These are phyloP conservation scores for Phortica okadai DNA, from an alignment of 2,888 invertebrate genomes.

Conservation along the genomic window DNA sequence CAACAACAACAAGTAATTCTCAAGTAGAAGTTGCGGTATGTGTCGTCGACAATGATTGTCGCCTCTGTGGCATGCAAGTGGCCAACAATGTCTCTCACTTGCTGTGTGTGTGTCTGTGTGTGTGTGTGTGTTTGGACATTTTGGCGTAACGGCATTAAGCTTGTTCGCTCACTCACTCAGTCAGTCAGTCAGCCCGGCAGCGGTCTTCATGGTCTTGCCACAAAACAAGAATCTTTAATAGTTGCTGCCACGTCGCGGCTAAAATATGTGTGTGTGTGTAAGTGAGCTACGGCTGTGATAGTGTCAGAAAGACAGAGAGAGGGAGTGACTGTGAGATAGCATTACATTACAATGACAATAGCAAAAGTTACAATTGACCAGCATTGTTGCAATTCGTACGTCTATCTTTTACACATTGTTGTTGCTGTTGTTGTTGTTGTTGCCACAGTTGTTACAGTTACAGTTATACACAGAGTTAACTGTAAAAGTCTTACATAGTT, in stretches of 20 bases:
- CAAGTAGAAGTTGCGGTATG: background rate
- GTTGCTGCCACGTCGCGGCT: constrained; percentile 52
- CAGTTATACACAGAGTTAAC: background rate
- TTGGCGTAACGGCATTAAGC: constrained; percentile 30
- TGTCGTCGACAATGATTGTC: constrained; percentile 34
- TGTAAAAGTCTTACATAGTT: constrained; percentile 34
- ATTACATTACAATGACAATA: constrained; percentile 30
- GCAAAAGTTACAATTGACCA: constrained; percentile 43
- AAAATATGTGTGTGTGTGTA: background rate
- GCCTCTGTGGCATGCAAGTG: constrained; percentile 3
- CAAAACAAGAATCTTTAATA: constrained; percentile 63
- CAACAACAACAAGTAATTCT: background rate
- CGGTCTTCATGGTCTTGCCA: constrained; percentile 29
- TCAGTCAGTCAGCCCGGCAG: constrained; percentile 22
- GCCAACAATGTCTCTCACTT: background rate
- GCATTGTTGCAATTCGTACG: constrained; percentile 22
- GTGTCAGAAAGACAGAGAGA: no score
- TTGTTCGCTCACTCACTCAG: constrained; percentile 3
- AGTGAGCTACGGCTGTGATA: background rate
- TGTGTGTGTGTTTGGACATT: no score
- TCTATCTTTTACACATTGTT: constrained; percentile 33
- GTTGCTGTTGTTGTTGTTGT: constrained; percentile 29
- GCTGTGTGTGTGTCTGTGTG: constrained; percentile 36
- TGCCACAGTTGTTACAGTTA: constrained; percentile 46
- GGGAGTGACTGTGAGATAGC: constrained; percentile 33